These are phyloP conservation scores for Porites australiensis DNA, from an alignment of 64 coral and sea anemone species.

Conservation along the genomic window DNA sequence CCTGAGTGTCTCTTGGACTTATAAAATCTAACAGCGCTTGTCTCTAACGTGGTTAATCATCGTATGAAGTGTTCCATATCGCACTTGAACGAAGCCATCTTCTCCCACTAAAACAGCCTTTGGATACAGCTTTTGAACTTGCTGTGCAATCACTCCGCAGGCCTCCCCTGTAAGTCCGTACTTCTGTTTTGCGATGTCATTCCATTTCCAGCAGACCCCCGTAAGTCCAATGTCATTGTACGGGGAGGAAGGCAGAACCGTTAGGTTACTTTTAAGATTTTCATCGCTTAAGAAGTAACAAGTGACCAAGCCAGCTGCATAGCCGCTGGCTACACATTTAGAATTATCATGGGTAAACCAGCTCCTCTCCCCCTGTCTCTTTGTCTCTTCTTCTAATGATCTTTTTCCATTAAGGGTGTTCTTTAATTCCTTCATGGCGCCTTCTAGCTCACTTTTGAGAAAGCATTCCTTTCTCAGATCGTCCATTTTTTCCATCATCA, in stretches of 20 bases:
- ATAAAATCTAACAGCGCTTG: not conserved
- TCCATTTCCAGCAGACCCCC: conserved; percentile 43
- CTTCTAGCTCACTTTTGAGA: too few species aligned
- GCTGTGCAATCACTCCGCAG: conserved; percentile 36
- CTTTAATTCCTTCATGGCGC: too few species aligned
- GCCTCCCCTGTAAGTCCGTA: conserved; percentile 15
- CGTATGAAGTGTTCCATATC: not conserved
- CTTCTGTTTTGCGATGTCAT: not conserved
- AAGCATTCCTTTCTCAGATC: not conserved
- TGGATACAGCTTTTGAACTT: conserved; percentile 8
- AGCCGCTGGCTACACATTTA: too few species aligned
- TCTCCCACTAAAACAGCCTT: not conserved
- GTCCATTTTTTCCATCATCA: not conserved
- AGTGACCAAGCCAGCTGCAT: too few species aligned
- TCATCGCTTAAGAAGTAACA: conserved; percentile 3
- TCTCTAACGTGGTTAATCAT: not conserved
- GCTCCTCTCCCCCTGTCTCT: too few species aligned
- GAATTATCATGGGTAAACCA: too few species aligned
- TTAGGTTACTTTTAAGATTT: not conserved
- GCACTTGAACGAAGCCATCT: conserved; percentile 2
- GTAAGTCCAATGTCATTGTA: conserved; percentile 24
- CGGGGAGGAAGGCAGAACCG: not conserved
- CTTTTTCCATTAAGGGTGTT: too few species aligned
- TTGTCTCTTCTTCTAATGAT: too few species aligned
- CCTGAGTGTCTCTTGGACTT: not conserved